Base-by-base conservation (phyloP, 2,113 vertebrate genomes). In the Egretta garzetta region DNA sequence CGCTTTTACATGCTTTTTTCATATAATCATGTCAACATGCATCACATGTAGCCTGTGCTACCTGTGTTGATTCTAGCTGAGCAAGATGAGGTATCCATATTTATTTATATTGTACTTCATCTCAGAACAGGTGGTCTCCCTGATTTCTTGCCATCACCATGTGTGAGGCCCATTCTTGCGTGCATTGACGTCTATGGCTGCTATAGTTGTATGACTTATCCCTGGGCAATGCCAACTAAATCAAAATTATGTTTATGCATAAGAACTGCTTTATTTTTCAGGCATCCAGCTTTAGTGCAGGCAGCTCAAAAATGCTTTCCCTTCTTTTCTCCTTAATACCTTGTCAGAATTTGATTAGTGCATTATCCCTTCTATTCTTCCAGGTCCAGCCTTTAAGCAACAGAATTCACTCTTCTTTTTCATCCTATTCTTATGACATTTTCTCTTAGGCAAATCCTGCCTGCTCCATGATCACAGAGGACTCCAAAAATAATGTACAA, bases 231-330 rank as follows among this genome's bases (percentile, higher is more conserved):
- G 90, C 86, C 88, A 90, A 55, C 63, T 88, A 67, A 59, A 93
- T 70, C 68, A 63, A 88, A 94, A 88, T 76, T 71, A 76, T 67
- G 37, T 77, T 90, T 77, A 93, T 86, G 75, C 39, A 50, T 67
- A 97, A 84, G 47, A 95, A 77, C 55, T 47, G 47, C 55, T 90
- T 88, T 67, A 77, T 84, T 93, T 95, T 93, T 73, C 37, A 90
- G 35, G 75, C 88, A 94, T n/a, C 27, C 70, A 73, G 62, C 60
- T 79, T 95, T 85, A 60, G 68, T 33, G 56, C 88, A 92, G 56
- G 62, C 76, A 94, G 94, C 17, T 91, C 9, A 81, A 68, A 92
- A 95, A 81, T 37, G 30, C 24, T n/a, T 94, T 81, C 39, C 60
- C 39, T 84, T 93, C 79, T 93, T 96, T 83, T 68, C 60, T 89